phyloP scores from a whole-genome alignment of 2,797 vertebrate species.

The Esox lucius region DNA sequence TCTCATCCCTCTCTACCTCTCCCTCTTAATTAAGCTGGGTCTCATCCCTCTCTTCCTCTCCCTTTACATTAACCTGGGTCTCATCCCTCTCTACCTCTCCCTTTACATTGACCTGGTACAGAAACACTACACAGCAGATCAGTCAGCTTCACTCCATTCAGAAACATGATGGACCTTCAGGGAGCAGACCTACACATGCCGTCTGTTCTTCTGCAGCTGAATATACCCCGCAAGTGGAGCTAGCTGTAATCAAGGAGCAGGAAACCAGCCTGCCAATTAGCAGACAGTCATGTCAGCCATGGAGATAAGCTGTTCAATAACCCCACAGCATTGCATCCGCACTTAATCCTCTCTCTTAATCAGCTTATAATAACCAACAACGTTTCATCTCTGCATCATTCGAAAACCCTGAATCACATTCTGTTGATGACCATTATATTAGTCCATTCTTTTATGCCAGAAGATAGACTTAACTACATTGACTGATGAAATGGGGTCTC shows the following conservation, averaged over 20 bases:
- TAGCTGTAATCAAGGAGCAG: conserved; percentile 1
- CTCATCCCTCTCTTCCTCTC: conserved; percentile 17
- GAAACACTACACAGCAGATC: background rate
- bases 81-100: conserved; percentile 1
- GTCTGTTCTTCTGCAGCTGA: conserved; percentile 6
- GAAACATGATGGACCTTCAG: background rate
- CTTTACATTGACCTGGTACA: background rate
- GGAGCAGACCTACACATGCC: background rate
- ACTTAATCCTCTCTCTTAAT: conserved; percentile 1
- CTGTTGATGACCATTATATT: background rate
- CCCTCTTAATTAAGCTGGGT: conserved; percentile 1
- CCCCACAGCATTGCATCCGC: conserved; percentile 2
- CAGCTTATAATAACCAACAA: background rate
- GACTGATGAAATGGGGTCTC: no score
- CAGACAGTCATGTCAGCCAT: background rate
- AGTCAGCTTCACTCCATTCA: background rate
- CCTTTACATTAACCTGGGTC: conserved; percentile 17
- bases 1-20: conserved; percentile 17
- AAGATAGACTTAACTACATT: background rate
- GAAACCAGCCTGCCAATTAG: conserved; percentile 25
- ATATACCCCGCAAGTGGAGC: background rate
- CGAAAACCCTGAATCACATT: background rate
- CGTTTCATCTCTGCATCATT: background rate
- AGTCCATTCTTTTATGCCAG: background rate
- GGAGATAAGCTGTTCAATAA: conserved; percentile 13